Conservation (phyloP, 2,797 vertebrate species). For the Capromys pilorides region DNA sequence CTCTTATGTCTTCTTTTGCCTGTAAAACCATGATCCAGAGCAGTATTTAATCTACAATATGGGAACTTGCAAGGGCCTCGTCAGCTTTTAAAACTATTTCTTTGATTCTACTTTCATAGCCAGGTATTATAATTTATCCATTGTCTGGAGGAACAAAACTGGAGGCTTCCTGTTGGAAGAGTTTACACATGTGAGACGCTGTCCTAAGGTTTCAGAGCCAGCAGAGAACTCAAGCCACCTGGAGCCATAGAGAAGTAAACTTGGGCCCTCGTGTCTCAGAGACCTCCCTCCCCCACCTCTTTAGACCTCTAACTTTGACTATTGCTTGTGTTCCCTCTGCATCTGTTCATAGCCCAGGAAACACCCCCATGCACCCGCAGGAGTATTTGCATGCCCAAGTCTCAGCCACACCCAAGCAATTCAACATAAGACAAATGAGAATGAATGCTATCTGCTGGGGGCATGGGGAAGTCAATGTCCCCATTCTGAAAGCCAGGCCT, state of each 20-base stretch:
- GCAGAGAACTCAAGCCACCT: background rate
- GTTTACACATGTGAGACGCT: background rate
- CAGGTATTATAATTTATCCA: background rate
- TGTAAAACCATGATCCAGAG: background rate
- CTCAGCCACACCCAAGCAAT: background rate
- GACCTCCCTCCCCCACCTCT: background rate
- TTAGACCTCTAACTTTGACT: background rate
- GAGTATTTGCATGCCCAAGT: background rate
- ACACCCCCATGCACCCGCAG: background rate
- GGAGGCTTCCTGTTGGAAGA: background rate
- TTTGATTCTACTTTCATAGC: background rate
- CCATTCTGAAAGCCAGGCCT: background rate
- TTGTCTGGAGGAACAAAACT: background rate
- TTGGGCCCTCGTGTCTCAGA: background rate
- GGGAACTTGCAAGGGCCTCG: background rate
- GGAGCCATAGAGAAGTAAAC: background rate
- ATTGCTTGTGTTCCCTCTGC: background rate
- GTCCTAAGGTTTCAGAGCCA: background rate
- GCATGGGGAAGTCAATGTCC: accelerated
- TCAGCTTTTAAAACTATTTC: background rate
- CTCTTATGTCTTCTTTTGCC: background rate
- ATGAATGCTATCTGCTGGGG: accelerated
- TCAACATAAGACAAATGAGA: background rate
- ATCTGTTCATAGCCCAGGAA: background rate
- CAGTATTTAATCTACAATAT: no score